A percentile compares a stretch with the other conserved stretches of the same genome.
Conservation (phyloP, 1,140 invertebrate species). For the Heliconius congener region DNA sequence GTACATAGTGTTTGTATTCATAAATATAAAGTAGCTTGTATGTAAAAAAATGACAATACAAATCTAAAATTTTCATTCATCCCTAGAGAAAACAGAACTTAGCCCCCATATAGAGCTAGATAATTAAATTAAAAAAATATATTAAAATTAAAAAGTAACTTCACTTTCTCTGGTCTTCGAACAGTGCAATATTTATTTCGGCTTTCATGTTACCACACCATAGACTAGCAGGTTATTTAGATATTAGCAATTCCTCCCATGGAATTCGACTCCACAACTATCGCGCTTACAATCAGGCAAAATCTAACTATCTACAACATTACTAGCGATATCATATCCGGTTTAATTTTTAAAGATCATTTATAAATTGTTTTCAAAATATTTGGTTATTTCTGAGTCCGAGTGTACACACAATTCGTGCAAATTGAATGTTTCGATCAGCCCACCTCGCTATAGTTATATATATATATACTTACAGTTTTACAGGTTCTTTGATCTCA, state of each 20-base stretch:
- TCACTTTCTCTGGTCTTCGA: too few relatives aligned
- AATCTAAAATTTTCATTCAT: too few relatives aligned
- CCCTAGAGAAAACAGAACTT: too few relatives aligned
- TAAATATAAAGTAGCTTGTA: too few relatives aligned
- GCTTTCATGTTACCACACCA: too few relatives aligned
- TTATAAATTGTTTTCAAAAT: background rate
- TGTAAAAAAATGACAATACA: too few relatives aligned
- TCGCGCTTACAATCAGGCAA: background rate
- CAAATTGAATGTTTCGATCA: conserved; percentile 2
- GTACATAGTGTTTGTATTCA: too few relatives aligned
- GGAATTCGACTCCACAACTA: background rate
- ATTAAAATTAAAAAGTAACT: too few relatives aligned
- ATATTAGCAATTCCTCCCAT: background rate
- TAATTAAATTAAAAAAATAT: too few relatives aligned
- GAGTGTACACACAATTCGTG: conserved; percentile 7
- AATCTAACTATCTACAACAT: background rate
- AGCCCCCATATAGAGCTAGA: too few relatives aligned
- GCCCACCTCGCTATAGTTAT: background rate
- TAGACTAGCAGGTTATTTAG: background rate
- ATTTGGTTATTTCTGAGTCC: background rate
- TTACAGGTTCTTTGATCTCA: conserved; percentile 5
- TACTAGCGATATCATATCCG: background rate
- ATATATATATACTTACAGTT: background rate
- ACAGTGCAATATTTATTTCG: too few relatives aligned
- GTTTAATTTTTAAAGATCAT: background rate